phyloP scores from a whole-genome alignment of 2,797 vertebrate genomes.

The Menidia menidia region DNA sequence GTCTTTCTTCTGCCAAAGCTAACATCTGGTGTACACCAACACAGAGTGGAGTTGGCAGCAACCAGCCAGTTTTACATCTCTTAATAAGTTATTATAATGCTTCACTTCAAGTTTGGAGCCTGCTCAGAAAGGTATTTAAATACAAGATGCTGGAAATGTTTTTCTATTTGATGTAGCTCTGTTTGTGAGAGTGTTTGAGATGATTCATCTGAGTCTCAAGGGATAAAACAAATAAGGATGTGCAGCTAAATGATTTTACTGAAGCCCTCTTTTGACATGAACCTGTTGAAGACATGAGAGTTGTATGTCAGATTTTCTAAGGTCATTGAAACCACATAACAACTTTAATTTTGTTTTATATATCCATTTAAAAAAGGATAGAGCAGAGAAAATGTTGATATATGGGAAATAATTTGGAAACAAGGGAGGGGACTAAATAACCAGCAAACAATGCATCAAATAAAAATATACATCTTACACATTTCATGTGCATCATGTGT shows the following conservation, averaged over 20 bases:
- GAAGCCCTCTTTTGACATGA: not conserved
- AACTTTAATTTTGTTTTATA: slow-evolving; percentile 8
- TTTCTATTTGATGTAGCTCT: not conserved
- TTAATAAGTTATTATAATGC: slow-evolving; percentile 68
- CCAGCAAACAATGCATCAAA: slow-evolving; percentile 11
- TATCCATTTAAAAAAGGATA: slow-evolving; percentile 6
- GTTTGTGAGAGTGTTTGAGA: not conserved
- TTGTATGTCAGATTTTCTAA: not conserved
- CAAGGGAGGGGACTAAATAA: slow-evolving; percentile 8
- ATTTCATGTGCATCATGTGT: not conserved
- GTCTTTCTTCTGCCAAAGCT: slow-evolving; percentile 75
- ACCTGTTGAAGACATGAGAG: slow-evolving; percentile 8
- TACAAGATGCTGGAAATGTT: not conserved
- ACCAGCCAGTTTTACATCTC: slow-evolving; percentile 25
- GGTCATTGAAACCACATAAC: too few species aligned
- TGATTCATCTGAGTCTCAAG: not conserved
- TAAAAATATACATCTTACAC: not conserved
- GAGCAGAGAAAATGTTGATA: slow-evolving; percentile 10
- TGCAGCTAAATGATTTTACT: not conserved
- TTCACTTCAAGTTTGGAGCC: slow-evolving; percentile 44
- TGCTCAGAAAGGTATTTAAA: slow-evolving; percentile 2
- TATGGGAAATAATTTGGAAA: slow-evolving; percentile 11
- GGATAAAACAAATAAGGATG: not conserved
- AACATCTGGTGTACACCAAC: slow-evolving; percentile 75
- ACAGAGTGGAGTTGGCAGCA: slow-evolving; percentile 42